Conservation (phyloP, 1,140 invertebrate genomes). For the Drosophila sp. region DNA sequence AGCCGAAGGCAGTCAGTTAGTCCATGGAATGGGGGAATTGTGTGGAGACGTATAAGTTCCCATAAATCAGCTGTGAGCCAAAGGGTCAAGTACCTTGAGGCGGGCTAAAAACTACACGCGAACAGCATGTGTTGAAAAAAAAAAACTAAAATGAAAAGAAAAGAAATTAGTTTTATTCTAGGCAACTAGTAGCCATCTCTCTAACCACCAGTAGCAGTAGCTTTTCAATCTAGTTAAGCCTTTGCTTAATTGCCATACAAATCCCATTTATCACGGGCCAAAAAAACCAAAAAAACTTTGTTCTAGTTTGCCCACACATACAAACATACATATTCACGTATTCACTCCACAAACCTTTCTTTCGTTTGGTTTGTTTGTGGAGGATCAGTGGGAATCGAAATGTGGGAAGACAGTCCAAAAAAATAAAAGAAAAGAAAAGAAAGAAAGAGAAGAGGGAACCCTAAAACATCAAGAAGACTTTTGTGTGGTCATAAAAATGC, state of each 20-base stretch:
- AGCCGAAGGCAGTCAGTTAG: constrained; percentile 23
- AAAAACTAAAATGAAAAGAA: constrained; percentile 59
- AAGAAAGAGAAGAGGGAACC: constrained; percentile 28
- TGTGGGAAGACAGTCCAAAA: constrained; percentile 56
- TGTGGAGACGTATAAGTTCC: constrained; percentile 77
- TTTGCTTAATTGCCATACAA: constrained; percentile 26
- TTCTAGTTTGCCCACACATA: constrained; percentile 28
- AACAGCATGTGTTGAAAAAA: constrained; percentile 80
- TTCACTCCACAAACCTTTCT: constrained; percentile 7
- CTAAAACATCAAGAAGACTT: constrained; percentile 53
- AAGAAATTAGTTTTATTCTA: constrained; percentile 72
- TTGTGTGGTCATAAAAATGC: constrained; percentile 76
- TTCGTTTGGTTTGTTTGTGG: constrained; percentile 12
- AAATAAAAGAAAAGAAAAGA: constrained; percentile 42
- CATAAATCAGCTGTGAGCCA: constrained; percentile 82
- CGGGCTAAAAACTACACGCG: constrained; percentile 78
- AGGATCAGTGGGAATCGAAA: constrained; percentile 63
- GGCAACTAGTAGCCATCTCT: constrained; percentile 17
- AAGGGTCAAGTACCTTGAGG: constrained; percentile 81
- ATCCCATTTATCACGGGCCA: constrained; percentile 26
- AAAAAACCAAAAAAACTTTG: constrained; percentile 20
- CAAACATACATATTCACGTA: neutral
- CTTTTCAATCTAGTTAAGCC: constrained; percentile 15
- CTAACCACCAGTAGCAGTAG: neutral
- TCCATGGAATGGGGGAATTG: constrained; percentile 38